These are phyloP conservation scores for Erythrocercus mccallii DNA, from an alignment of 2,113 vertebrate species.

Conservation along the genomic window DNA sequence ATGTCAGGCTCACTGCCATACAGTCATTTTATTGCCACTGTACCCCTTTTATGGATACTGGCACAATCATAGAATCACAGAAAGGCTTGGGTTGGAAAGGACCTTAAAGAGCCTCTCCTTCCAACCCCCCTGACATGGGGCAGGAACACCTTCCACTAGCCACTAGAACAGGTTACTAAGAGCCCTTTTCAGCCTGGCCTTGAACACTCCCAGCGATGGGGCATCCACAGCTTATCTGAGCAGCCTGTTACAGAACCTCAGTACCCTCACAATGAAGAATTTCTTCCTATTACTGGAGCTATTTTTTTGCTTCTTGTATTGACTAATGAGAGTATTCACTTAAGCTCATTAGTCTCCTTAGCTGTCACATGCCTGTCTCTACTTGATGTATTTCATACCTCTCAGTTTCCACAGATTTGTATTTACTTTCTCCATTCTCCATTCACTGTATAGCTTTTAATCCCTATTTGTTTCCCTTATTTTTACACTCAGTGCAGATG, in stretches of 20 bases:
- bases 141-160: not conserved
- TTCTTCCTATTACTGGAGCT: not conserved
- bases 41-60: not conserved
- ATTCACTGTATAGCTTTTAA: not conserved
- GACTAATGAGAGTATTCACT: not conserved
- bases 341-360: not conserved
- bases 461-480: not conserved
- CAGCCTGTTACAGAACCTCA: not conserved
- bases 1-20: not conserved
- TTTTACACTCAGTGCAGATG: not conserved
- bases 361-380: not conserved
- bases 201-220: not conserved
- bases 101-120: not conserved
- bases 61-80: not conserved
- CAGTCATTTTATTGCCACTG: not conserved
- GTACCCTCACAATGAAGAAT: not conserved
- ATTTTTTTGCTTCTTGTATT: not conserved
- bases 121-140: not conserved
- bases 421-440: not conserved
- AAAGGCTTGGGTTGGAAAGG: not conserved
- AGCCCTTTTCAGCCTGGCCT: not conserved
- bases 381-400: not conserved
- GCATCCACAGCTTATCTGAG: not conserved
- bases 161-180: not conserved
- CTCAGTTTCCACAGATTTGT: not conserved